Base-by-base conservation (phyloP, 53 echinoderm and acorn worm species). In the Holothuria scabra region DNA sequence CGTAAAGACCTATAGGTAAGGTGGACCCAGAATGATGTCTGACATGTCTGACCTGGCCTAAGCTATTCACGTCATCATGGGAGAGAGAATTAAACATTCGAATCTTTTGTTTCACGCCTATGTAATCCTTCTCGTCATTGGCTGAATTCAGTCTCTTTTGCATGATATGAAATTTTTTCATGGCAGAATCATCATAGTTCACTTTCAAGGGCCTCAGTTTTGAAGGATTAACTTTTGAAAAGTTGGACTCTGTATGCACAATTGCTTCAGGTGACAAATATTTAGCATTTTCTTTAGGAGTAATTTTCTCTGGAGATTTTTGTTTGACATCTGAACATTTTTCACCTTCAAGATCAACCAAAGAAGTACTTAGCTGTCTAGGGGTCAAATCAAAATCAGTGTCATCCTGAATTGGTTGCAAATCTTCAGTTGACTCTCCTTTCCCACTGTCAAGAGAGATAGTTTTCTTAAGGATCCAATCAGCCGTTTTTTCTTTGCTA, bases 371-470 rank as follows among this genome's bases (percentile, higher is more conserved):
- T 13, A 13, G 13, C 28, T 25, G 9, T 33, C 28, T 33, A 29
- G 28, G 28, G 18, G 24, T 25, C 33, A 18, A 18, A 29, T 25
- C 25, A 31, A 29, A 18, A 66, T 66, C 28, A 66, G 28, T 25
- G 28, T 33, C 33, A 21, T 69, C 44, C 1, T 69, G 44, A 1
- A 18, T 33, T 20, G 69, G 13, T 1, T 48, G 74, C 24, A 95
- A 85, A 84, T 97, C 92, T 66, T 94, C 92, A 48, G 93, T 82
- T 18, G 99, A 97, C 12, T 70, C 70, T 6, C 99, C 99, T 56
- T 76, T 90, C 37, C 99, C 99, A 84, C 99, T 97, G 87, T 97
- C 99, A 4, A 95, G 44, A 18, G 99, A 97, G 29, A 91, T 83
- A 12, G 99, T 95, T 61, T 97, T 97, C 60, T 79, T 89, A 67